phyloP scores from a whole-genome alignment of 2,113 vertebrate genomes.

The Tyrannus savana region DNA sequence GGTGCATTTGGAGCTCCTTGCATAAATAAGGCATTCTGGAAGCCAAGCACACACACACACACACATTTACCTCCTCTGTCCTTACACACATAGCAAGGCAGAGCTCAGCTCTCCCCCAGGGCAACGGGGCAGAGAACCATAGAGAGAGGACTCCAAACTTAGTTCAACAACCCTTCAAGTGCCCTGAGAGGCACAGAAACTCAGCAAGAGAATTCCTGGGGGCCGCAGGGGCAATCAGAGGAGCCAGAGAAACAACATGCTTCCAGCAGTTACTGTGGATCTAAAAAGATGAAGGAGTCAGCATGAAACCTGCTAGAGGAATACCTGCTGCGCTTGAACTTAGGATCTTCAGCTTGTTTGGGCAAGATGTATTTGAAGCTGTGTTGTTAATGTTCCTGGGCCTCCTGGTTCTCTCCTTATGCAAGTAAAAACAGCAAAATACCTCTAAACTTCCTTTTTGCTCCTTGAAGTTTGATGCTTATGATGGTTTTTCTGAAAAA shows the following conservation, averaged over 20 bases:
- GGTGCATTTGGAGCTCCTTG: background rate
- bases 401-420: background rate
- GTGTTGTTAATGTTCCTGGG: background rate
- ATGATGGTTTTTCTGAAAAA: background rate
- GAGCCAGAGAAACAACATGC: background rate
- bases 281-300: background rate
- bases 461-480: background rate
- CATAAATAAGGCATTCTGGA: background rate
- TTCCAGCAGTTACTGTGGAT: background rate
- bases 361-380: background rate
- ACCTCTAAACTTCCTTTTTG: background rate
- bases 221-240: background rate
- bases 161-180: background rate
- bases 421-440: background rate
- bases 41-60: background rate
- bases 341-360: background rate
- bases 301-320: background rate
- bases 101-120: background rate
- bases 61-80: background rate
- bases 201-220: background rate
- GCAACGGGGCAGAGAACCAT: fast-evolving
- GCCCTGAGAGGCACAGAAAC: background rate
- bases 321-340: background rate
- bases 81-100: background rate
- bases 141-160: fast-evolving